These are phyloP conservation scores for Brachyrhaphis roseni DNA, from an alignment of 2,797 vertebrate species.

Conservation along the genomic window DNA sequence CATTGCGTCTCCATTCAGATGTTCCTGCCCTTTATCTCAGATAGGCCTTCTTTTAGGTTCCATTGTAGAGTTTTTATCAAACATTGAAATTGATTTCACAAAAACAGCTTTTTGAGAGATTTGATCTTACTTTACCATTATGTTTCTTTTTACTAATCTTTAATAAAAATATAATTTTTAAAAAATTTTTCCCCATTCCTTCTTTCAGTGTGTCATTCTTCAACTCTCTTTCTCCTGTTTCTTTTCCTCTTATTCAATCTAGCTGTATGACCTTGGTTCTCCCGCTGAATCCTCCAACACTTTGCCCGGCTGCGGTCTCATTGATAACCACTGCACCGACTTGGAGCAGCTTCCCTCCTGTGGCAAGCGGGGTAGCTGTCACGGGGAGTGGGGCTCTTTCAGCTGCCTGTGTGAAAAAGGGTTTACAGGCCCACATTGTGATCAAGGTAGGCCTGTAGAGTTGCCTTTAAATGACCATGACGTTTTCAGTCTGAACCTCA, in stretches of 20 bases:
- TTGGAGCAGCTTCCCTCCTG: slow-evolving; percentile 78
- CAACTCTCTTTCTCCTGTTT: background rate
- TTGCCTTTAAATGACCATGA: slow-evolving; percentile 15
- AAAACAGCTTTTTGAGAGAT: background rate
- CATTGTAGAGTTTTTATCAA: background rate
- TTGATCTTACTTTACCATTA: background rate
- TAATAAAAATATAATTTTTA: background rate
- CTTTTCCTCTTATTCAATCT: slow-evolving; percentile 30
- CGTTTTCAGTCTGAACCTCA: slow-evolving; percentile 30
- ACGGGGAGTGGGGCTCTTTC: slow-evolving; percentile 80
- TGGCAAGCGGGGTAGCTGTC: slow-evolving; percentile 82
- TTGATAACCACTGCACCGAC: slow-evolving; percentile 82
- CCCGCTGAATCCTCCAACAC: slow-evolving; percentile 84
- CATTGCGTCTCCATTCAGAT: background rate
- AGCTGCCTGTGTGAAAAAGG: slow-evolving; percentile 84
- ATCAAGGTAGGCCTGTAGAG: slow-evolving; percentile 56
- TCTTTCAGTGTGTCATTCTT: slow-evolving; percentile 3
- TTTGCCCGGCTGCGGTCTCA: slow-evolving; percentile 81
- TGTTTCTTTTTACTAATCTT: slow-evolving; percentile 10
- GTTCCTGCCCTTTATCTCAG: background rate
- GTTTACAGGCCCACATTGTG: slow-evolving; percentile 76
- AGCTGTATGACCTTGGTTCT: slow-evolving; percentile 88
- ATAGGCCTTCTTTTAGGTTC: background rate
- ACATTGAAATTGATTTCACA: background rate
- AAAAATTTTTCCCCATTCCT: background rate